Conservation (phyloP, 2,113 vertebrate species). For the Pterocles orientalis region DNA sequence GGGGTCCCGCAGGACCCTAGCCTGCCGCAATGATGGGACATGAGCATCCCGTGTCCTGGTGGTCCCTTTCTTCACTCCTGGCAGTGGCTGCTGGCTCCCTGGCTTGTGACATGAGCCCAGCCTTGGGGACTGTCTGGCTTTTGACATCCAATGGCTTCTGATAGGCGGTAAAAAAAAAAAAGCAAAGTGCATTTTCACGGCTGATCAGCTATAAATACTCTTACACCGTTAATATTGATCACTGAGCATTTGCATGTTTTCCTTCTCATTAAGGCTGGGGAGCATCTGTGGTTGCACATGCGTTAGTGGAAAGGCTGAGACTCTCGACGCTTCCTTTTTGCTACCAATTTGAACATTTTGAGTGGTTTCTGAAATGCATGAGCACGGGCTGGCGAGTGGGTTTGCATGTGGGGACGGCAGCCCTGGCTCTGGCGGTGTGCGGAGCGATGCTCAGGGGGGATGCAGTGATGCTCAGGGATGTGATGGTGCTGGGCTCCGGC, state of each 20-base stretch:
- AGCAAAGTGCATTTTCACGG: background rate
- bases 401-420: background rate
- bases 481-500: background rate
- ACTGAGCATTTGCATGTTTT: background rate
- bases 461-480: background rate
- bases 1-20: too few relatives aligned
- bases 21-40: background rate
- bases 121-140: background rate
- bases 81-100: background rate
- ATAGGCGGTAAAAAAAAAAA: background rate
- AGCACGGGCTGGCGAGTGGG: fast-evolving
- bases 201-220: background rate
- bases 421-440: fast-evolving
- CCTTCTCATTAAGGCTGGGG: background rate
- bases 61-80: background rate
- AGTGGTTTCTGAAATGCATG: background rate
- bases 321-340: background rate
- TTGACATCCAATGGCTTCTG: fast-evolving
- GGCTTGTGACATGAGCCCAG: background rate
- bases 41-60: fast-evolving
- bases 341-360: background rate
- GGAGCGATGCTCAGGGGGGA: background rate
- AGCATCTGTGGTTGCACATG: fast-evolving
- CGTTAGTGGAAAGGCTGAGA: fast-evolving
- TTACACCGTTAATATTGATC: background rate